Base-by-base conservation (phyloP, 1,140 invertebrate genomes). In the Platyscapa corneri region DNA sequence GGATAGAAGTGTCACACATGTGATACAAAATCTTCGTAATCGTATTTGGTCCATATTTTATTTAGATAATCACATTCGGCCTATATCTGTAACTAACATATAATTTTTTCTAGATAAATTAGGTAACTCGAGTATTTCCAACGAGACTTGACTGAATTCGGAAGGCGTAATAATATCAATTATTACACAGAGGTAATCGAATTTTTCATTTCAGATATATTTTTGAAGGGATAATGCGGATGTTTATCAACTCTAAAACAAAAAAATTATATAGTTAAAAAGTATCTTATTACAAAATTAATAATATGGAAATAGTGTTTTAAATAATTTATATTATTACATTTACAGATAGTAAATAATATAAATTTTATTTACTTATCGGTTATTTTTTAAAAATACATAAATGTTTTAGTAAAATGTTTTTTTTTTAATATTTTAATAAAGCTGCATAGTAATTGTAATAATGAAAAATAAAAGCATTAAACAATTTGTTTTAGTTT, bases 151-250 rank as follows among this genome's bases (percentile, higher is more conserved):
- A 60, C 34, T 18, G 20, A 30, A 34, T 76, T 76, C 18, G 7
- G 18, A 42, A 75, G 46, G 20, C 16, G 72, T 80, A 60, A 85
- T 27, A 85, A 85, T 72, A 80, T 80, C 60, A 80, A 81, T 75
- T 53, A 60, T 80, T 72, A 3, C 42, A 18, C 23, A 65, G 72
- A 83, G 56, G 32, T 83, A 42, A 56, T 67, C 67, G 32, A 79
- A 5, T 82, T 23, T n/a, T 78, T 37, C 79, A 87, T 87, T 85
- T 87, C 53, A 93, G n/a, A 81, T 84, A 92, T 90, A 46, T 88
- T 84, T 83, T 90, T 92, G 84, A 95, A 95, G 14, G 95, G 95
- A 90, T 95, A 95, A 49, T 94, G 90, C 3, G 94, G 94, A 92
- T 95, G 94, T 56, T 93, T 93, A 77, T 94, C 93, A 3, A 95